These are phyloP conservation scores for Selene dorsalis DNA, from an alignment of 2,797 vertebrate species.

Conservation along the genomic window DNA sequence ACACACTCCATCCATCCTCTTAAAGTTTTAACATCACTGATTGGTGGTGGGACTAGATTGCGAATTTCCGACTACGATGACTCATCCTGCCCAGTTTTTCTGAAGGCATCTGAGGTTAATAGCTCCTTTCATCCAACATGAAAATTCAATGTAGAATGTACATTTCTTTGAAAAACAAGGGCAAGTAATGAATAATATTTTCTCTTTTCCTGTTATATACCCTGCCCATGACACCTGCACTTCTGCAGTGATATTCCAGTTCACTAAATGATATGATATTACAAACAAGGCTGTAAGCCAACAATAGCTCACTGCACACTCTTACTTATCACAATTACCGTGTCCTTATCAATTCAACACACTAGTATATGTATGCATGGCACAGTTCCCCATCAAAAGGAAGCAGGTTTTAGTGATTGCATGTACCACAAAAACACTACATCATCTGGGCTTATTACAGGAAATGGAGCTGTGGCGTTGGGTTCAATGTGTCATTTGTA, in stretches of 20 bases:
- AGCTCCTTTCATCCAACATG: conserved; percentile 41
- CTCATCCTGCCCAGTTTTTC: conserved; percentile 40
- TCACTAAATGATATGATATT: neutral
- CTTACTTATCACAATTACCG: conserved; percentile 24
- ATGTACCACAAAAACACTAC: conserved; percentile 7
- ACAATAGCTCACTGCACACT: neutral
- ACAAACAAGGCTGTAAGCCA: conserved; percentile 11
- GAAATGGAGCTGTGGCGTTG: neutral
- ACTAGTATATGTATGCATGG: neutral
- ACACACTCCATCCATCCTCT: conserved; percentile 8
- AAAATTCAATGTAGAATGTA: conserved; percentile 5
- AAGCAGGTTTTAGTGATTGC: conserved; percentile 39
- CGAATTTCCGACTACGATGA: conserved; percentile 46
- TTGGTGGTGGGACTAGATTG: conserved; percentile 43
- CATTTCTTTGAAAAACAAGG: conserved; percentile 44
- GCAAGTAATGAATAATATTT: neutral
- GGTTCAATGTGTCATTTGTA: conserved; percentile 25
- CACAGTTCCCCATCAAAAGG: conserved; percentile 36
- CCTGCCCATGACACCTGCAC: neutral
- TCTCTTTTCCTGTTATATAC: conserved; percentile 25
- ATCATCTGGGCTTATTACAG: conserved; percentile 1
- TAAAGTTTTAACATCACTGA: conserved; percentile 43
- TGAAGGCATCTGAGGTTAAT: conserved; percentile 54
- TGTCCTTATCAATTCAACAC: conserved; percentile 29
- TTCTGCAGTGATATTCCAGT: neutral